Base-by-base conservation (phyloP, 2,113 vertebrate genomes). In the human (Homo sapiens) region DNA sequence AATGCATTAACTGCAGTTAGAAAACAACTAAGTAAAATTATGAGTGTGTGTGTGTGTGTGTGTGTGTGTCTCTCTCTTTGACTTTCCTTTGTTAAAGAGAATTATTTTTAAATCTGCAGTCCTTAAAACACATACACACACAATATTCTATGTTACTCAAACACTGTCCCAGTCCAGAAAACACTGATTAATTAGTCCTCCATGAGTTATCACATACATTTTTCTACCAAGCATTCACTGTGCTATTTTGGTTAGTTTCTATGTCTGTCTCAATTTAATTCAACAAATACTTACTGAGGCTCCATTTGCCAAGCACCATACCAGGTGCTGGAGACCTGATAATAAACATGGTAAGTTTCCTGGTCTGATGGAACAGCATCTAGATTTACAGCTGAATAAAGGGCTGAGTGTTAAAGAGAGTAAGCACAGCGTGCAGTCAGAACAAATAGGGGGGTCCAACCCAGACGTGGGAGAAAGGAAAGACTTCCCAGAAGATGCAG, bases 11-110 rank as follows among this genome's bases (percentile, higher is more conserved):
- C 61, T 75, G 18, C 13, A 57, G 13, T 87, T 73, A 72, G 61
- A 93, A 23, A 92, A 92, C 3, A 80, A 84, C 81, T 84, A 17
- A 95, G 23, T 64, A 59, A 93, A 93, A 94, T 88, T 75, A 75
- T 73, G 12, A 40, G 61, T 55, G 17, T 25, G 23, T 27, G 23
- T 27, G 3, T 25, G 61, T 55, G 17, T 25, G 23, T 27, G 23
- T 27, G 3, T 25, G 22, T 52, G 16, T n/a, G 4, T 55, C 30
- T 45, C 82, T 57, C 43, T 12, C 23, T 27, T 4, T 12, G 25
- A 20, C n/a, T 61, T 83, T 22, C 30, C 48, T 80, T 89, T 80
- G 35, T 23, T 35, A 70, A 90, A 61, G 3, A 72, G 20, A 76
- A 94, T 76, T 76, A 38, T 86, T 48, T 78, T 13, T 6, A 84